A percentile compares a stretch with the other conserved stretches of the same genome.
Evolutionary conservation across 2,797 vertebrate genomes (phyloP).

Genomic region (Potorous gilbertii): DNA sequence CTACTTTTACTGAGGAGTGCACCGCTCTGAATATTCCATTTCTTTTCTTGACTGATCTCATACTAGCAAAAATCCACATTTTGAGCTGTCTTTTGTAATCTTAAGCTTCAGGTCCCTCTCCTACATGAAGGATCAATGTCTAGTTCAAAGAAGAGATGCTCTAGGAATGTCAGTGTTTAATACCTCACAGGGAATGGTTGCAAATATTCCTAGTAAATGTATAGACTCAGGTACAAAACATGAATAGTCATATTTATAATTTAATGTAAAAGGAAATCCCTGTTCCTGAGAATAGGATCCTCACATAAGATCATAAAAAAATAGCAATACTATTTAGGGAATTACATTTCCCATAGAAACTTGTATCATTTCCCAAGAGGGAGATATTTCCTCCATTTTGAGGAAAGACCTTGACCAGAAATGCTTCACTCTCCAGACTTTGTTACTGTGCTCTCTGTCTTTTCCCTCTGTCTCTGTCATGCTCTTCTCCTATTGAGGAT

Average conservation of each 20-base stretch:
- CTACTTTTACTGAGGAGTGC: neutral
- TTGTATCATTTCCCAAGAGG: neutral
- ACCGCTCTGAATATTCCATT: neutral
- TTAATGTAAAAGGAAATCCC: neutral
- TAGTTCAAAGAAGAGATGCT: neutral
- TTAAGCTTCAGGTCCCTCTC: neutral
- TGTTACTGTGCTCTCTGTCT: accelerated
- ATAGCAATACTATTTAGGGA: neutral
- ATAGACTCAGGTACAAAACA: neutral
- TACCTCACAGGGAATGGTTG: neutral
- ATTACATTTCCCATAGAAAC: neutral
- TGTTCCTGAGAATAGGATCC: neutral
- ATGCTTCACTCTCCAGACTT: neutral
- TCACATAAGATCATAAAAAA: neutral
- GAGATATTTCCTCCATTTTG: neutral
- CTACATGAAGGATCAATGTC: neutral
- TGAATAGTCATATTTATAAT: neutral
- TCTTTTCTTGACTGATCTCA: neutral
- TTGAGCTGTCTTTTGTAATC: neutral
- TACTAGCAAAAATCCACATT: neutral
- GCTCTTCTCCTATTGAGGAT: neutral
- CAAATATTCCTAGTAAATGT: neutral
- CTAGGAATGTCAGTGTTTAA: neutral
- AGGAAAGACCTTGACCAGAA: neutral
- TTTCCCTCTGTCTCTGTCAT: neutral